A percentile compares a stretch with the other conserved stretches of the same genome.
phyloP scores from a whole-genome alignment of 2,113 vertebrate species.

The Tychaedon coryphoeus region DNA sequence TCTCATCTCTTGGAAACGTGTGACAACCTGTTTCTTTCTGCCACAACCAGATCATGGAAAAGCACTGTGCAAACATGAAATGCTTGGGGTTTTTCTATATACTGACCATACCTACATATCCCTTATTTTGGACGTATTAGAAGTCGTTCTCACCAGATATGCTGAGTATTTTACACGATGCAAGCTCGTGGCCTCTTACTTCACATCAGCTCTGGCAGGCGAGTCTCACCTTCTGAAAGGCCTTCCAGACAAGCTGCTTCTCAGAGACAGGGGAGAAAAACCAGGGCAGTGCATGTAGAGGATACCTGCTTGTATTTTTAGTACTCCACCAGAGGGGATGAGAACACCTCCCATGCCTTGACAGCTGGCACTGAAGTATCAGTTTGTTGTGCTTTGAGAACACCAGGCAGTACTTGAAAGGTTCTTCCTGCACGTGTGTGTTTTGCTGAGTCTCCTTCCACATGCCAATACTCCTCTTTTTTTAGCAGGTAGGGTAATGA shows the following conservation, averaged over 20 bases:
- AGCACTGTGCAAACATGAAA: not conserved
- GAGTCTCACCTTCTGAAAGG: not conserved
- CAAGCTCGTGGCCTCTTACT: not conserved
- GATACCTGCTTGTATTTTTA: not conserved
- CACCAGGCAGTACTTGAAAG: not conserved
- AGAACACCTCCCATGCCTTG: not conserved
- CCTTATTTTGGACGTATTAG: not conserved
- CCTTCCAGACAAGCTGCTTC: not conserved
- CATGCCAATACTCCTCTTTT: not conserved
- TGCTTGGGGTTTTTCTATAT: not conserved
- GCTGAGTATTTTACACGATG: not conserved
- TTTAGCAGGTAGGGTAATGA: not conserved
- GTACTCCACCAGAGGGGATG: not conserved
- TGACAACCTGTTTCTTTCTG: not conserved
- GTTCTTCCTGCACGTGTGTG: not conserved
- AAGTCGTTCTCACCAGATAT: rapidly evolving
- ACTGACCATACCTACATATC: rapidly evolving
- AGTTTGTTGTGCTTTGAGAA: not conserved
- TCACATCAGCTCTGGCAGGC: not conserved
- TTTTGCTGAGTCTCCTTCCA: not conserved
- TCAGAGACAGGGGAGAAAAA: not conserved
- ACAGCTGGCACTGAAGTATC: not conserved
- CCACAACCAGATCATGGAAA: not conserved
- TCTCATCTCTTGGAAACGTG: not conserved
- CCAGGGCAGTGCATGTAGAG: not conserved